phyloP scores from a whole-genome alignment of 2,888 invertebrate species.

The Neoascia interrupta region DNA sequence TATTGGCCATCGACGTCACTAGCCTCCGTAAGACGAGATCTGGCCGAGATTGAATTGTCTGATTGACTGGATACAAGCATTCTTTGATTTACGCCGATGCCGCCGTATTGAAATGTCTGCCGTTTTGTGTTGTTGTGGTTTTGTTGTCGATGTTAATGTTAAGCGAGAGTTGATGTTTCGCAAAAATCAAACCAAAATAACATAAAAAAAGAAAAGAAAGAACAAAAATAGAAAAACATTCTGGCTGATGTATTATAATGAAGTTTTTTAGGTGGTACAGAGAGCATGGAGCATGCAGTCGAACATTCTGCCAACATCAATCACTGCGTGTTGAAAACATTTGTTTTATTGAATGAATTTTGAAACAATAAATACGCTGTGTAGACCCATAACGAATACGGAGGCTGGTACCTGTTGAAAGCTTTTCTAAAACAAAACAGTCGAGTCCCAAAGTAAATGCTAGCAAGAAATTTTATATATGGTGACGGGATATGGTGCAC shows the following conservation, averaged over 20 bases:
- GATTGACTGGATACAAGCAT: constrained; percentile 76
- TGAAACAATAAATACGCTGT: too few relatives aligned
- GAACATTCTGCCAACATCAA: constrained; percentile 37
- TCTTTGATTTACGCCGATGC: constrained; percentile 53
- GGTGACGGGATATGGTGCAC: too few relatives aligned
- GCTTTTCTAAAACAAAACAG: too few relatives aligned
- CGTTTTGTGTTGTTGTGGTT: constrained; percentile 66
- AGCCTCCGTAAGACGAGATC: constrained; percentile 42
- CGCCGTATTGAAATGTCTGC: constrained; percentile 70
- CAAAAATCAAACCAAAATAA: constrained; percentile 58
- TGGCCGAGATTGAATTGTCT: constrained; percentile 73
- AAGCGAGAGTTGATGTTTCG: constrained; percentile 34
- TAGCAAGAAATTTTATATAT: too few relatives aligned
- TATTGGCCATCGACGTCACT: constrained; percentile 64
- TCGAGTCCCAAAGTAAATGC: too few relatives aligned
- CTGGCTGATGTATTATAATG: constrained; percentile 41
- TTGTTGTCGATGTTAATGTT: constrained; percentile 14
- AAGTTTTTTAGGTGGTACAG: constrained; percentile 11
- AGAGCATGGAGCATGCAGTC: constrained; percentile 9
- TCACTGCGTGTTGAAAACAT: too few relatives aligned
- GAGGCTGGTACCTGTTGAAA: too few relatives aligned
- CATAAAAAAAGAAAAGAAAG: constrained; percentile 65
- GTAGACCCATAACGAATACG: too few relatives aligned
- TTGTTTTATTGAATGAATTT: too few relatives aligned
- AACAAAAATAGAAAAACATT: constrained; percentile 64